A percentile compares a stretch with the other conserved stretches of the same genome.
Evolutionary conservation across 2,888 invertebrate genomes (phyloP).

Genomic region (Ichneumoninae sp.): DNA sequence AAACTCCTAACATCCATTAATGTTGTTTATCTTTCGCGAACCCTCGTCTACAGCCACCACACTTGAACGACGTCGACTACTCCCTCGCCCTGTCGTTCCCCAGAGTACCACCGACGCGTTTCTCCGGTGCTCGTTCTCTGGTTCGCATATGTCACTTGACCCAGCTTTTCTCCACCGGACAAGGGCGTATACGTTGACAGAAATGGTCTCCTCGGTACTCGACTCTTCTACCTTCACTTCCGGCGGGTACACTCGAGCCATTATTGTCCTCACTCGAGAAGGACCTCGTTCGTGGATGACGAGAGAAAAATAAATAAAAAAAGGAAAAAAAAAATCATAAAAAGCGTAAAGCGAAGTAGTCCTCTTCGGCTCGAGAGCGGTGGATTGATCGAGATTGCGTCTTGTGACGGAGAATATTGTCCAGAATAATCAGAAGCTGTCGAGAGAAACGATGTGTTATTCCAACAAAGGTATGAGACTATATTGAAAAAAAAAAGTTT

Average conservation of each 20-base stretch:
- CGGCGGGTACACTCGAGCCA: conserved; percentile 45
- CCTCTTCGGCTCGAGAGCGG: conserved; percentile 35
- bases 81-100: neutral
- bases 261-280: conserved; percentile 45
- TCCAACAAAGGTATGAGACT: neutral
- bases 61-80: neutral
- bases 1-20: conserved; percentile 2
- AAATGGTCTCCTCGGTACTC: conserved; percentile 41
- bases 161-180: conserved; percentile 43
- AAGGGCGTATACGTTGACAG: conserved; percentile 43
- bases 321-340: neutral
- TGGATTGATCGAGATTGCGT: neutral
- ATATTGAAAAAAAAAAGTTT: neutral
- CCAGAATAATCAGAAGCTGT: neutral
- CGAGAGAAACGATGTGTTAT: neutral
- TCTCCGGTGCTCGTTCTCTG: conserved; percentile 8
- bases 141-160: conserved; percentile 46
- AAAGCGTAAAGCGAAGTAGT: conserved; percentile 2
- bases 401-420: neutral
- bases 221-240: conserved; percentile 37
- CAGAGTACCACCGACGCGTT: neutral
- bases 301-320: neutral
- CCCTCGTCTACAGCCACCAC: neutral
- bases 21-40: conserved; percentile 12
- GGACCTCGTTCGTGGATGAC: conserved; percentile 11